Evolutionary conservation across 2,888 invertebrate species (phyloP).

Genomic region (Sinelater perroti): DNA sequence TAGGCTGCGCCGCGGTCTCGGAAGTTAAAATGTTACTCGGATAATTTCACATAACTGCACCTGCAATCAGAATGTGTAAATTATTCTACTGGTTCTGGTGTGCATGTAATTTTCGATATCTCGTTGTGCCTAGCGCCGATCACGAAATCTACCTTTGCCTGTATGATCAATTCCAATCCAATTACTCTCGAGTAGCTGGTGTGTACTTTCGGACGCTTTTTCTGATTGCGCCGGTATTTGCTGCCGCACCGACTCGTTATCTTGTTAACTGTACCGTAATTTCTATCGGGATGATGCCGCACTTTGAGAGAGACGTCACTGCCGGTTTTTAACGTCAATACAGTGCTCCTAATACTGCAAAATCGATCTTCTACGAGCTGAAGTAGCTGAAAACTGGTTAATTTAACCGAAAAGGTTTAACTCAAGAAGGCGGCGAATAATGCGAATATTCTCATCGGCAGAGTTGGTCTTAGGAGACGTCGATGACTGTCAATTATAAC

Average conservation of each 20-base stretch:
- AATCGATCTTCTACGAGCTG: too few relatives aligned
- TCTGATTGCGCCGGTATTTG: neutral
- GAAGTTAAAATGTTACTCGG: constrained; percentile 60
- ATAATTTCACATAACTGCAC: constrained; percentile 60
- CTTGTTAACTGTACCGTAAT: too few relatives aligned
- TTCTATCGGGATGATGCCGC: too few relatives aligned
- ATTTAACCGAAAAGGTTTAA: too few relatives aligned
- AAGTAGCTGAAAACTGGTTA: too few relatives aligned
- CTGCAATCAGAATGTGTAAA: constrained; percentile 60
- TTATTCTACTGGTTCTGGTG: constrained; percentile 53
- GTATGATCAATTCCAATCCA: constrained; percentile 53
- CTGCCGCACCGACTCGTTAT: neutral
- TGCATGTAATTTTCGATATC: constrained; percentile 58
- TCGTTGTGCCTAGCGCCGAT: constrained; percentile 52
- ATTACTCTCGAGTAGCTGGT: constrained; percentile 44
- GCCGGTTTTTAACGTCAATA: too few relatives aligned
- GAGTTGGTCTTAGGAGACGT: too few relatives aligned
- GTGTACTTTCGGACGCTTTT: constrained; percentile 5
- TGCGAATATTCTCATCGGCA: too few relatives aligned
- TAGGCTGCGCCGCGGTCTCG: constrained; percentile 57
- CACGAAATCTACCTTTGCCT: constrained; percentile 53
- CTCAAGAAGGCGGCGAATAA: too few relatives aligned
- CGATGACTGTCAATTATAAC: too few relatives aligned
- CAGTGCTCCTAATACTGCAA: too few relatives aligned
- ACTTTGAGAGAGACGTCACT: too few relatives aligned